Evolutionary conservation across 2,113 vertebrate genomes (phyloP), one percentile per base, ranked within the genome.

Genomic region (Cebidichthys violaceus): DNA sequence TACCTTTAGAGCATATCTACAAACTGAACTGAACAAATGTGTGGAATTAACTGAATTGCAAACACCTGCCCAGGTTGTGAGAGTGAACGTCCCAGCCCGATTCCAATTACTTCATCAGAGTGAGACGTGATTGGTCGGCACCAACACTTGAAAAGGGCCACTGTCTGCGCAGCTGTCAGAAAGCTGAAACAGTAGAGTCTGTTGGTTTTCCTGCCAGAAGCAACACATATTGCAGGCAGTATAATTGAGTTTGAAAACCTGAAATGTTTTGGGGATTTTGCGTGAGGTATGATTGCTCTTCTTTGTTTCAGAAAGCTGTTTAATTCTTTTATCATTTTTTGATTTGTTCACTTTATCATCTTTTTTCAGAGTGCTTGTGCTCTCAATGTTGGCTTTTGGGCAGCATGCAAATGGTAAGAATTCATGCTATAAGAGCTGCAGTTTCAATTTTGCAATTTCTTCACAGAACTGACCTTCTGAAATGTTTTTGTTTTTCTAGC

Each of bases 251-350:
- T 4, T 2, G 1, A 20, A 0, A n/a, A 47, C 4, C 59, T 20
- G 50, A 9, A 0, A 91, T 89, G 90, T 33, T 0, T 5, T 73
- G 18, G 76, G 81, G 86, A 59, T 54, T 79, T 20, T 61, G 33
- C 67, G 35, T 77, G 77, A 88, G 86, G 90, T 91, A 35, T 1
- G 0, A 0, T 33, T 0, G 0, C 0, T 18, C 13, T 33, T 15
- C 2, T 24, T 14, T 0, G 0, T 18, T 60, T 27, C 22, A 2
- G 0, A 4, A 4, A 17, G 0, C 14, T 22, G 0, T 39, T 0
- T 35, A 33, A 1, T 1, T 27, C 4, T 3, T 1, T 0, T 6
- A 1, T 14, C 5, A 33, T 33, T 47, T 0, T 4, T 67, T 35
- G 4, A 27, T 54, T 20, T 8, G 1, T 22, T 69, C 1, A 45